phyloP scores from a whole-genome alignment of 2,113 vertebrate species.

The Psammodynastes pulverulentus region DNA sequence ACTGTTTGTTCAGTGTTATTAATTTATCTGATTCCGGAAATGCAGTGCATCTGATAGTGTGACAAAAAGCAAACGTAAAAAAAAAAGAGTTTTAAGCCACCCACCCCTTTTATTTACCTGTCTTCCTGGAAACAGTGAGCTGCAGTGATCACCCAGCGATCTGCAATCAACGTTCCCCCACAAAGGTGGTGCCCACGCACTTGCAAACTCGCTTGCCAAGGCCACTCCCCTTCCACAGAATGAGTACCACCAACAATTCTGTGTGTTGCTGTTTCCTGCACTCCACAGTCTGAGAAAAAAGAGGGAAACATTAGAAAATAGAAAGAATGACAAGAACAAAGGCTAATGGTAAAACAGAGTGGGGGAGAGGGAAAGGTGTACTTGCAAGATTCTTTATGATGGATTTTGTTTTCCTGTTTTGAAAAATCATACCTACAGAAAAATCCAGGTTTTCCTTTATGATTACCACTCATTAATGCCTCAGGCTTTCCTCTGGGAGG shows the following conservation, averaged over 20 bases:
- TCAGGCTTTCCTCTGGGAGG: neutral
- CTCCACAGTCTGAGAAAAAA: constrained; percentile 79
- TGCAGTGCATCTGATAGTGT: neutral
- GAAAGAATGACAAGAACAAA: neutral
- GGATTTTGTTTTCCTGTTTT: neutral
- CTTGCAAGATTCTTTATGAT: neutral
- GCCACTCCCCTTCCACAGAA: constrained; percentile 89
- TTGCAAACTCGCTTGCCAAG: constrained; percentile 93
- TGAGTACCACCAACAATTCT: constrained; percentile 81
- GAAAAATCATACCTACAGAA: neutral
- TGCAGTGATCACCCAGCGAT: constrained; percentile 88
- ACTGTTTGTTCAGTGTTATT: neutral
- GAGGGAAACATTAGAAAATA: neutral
- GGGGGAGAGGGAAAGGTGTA: neutral
- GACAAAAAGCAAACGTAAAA: neutral
- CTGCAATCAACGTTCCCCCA: constrained; percentile 82
- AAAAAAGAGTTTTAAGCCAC: neutral
- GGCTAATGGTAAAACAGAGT: neutral
- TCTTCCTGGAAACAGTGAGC: constrained; percentile 93
- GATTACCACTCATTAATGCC: neutral
- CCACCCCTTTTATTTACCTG: constrained; percentile 64
- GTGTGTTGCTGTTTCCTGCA: constrained; percentile 75
- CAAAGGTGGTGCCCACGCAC: constrained; percentile 83
- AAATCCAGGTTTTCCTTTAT: neutral
- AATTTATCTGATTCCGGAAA: neutral